Evolutionary conservation across 92 coral and sea anemone species (phyloP), one percentile per base, ranked within the genome.

Genomic region (Siderastrea siderea): DNA sequence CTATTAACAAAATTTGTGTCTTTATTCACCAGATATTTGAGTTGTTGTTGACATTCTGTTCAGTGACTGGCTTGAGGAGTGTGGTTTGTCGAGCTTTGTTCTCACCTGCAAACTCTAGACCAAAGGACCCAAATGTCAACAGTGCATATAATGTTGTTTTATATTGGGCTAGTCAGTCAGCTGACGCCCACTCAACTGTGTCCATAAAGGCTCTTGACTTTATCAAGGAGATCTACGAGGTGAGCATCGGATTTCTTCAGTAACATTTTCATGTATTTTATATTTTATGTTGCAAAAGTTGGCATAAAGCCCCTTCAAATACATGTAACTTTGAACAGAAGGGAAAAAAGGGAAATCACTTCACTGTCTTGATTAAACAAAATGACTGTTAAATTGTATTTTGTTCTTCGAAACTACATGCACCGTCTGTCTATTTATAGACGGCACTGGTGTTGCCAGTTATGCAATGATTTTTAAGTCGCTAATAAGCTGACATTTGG

Each of bases 181-280:
- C 92, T 11, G 98, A 95, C 26, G 81, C 86, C 5, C 98, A 98
- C 74, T 85, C 92, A 48, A 67, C 94, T 17, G 99, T 98, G 61
- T 94, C 98, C 47, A 72, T 95, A 17, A 75, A 91, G 69, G 98
- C 99, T 60, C 84, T 98, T 81, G 98, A 92, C 74, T 98, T 96
- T 72, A 83, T 98, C 77, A 98, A 96, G 84, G 98, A 98, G 86
- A 92, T 96, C 68, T 98, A 92, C 47, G 99, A 98, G 99, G 99
- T 98, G 44, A 43, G 61, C 53, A 11, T 51, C 3, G 13, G 14
- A 4, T 72, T 47, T 72, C 26, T 7, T 72, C 9, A 74, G 52
- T 50, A 10, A 74, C 38, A 26, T 26, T 26, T 26, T 26, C 38
- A 26, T 26, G 38, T 26, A 26, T 26, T 26, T 26, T 26, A 26